Conservation (phyloP, 1,140 invertebrate genomes). For the Heterodera carotae region DNA sequence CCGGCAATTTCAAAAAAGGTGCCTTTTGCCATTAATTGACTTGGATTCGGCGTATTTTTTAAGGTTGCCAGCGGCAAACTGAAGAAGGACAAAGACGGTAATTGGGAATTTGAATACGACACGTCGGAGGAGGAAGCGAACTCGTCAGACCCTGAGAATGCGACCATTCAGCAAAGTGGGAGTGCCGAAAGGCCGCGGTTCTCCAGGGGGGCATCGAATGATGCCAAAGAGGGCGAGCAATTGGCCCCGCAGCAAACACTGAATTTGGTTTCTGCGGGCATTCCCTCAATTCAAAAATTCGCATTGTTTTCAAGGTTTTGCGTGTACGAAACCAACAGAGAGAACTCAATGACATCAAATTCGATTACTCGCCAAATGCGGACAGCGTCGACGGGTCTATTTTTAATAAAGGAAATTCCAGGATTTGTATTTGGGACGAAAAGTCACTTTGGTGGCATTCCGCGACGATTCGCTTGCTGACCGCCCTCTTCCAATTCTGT, state of each 20-base stretch:
- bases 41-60: constrained; percentile 21
- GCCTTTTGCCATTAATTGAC: constrained; percentile 15
- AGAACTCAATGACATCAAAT: constrained; percentile 94
- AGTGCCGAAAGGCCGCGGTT: not conserved
- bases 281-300: not conserved
- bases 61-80: constrained; percentile 63
- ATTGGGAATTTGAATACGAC: constrained; percentile 66
- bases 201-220: constrained; percentile 26
- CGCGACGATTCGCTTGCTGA: too few species aligned
- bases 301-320: constrained; percentile 52
- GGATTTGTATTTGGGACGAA: too few species aligned
- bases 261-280: constrained; percentile 49
- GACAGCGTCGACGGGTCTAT: constrained; percentile 82
- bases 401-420: not conserved
- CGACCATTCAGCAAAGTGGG: constrained; percentile 27
- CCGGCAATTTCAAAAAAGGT: constrained; percentile 56
- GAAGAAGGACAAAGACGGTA: constrained; percentile 65
- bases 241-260: constrained; percentile 40
- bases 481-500: too few species aligned
- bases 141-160: constrained; percentile 38
- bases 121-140: constrained; percentile 50
- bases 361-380: constrained; percentile 81
- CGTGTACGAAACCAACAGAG: constrained; percentile 78
- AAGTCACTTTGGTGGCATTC: too few species aligned
- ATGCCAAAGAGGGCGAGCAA: constrained; percentile 24